phyloP scores from a whole-genome alignment of 1,140 invertebrate genomes.

The Halyomorpha halys region DNA sequence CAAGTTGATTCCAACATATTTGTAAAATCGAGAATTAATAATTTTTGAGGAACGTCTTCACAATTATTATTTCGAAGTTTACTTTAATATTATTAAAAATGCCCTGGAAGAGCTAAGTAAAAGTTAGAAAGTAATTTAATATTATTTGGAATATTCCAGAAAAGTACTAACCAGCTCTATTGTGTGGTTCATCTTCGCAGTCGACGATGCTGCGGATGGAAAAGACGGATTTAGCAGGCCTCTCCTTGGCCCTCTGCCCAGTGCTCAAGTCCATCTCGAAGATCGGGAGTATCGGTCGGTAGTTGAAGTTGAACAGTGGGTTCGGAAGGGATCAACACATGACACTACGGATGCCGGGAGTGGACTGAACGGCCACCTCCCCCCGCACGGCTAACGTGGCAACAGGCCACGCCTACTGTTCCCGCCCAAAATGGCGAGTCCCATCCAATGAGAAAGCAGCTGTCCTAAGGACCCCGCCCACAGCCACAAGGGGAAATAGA shows the following conservation, averaged over 20 bases:
- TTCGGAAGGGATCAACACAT: constrained; percentile 1
- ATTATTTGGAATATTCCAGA: too few relatives aligned
- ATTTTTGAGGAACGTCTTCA: too few relatives aligned
- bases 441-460: neutral
- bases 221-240: constrained; percentile 26
- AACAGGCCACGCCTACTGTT: neutral
- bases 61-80: too few relatives aligned
- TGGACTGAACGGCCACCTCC: neutral
- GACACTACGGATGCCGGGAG: constrained; percentile 9
- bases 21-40: too few relatives aligned
- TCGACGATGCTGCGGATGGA: constrained; percentile 26
- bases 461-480: neutral
- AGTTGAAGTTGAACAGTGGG: neutral
- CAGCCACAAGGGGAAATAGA: neutral
- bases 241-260: constrained; percentile 24
- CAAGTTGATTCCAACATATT: too few relatives aligned
- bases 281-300: constrained; percentile 3
- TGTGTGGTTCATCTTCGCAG: constrained; percentile 23
- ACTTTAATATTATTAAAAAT: too few relatives aligned
- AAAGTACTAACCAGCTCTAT: constrained; percentile 16
- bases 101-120: too few relatives aligned
- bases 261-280: constrained; percentile 24
- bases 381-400: neutral
- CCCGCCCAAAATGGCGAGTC: constrained; percentile 3
- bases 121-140: too few relatives aligned